phyloP scores from a whole-genome alignment of 2,797 vertebrate species.

The Morelia viridis region DNA sequence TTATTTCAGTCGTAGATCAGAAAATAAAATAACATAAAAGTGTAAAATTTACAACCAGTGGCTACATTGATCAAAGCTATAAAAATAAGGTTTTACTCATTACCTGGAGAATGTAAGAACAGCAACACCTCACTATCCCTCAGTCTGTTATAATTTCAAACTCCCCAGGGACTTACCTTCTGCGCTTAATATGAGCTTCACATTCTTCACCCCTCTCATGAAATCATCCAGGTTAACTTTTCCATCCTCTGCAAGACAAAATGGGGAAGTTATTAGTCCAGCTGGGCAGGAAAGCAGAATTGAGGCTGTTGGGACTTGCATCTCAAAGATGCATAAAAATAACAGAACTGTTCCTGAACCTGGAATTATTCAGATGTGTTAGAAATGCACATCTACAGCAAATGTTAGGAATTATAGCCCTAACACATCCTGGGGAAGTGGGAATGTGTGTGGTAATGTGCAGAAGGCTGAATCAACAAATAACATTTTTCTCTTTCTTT shows the following conservation, averaged over 20 bases:
- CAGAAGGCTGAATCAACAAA: background rate
- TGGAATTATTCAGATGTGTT: background rate
- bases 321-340: background rate
- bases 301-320: background rate
- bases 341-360: background rate
- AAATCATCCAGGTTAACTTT: conserved; percentile 31
- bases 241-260: conserved; percentile 35
- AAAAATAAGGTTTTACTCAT: background rate
- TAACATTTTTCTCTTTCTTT: background rate
- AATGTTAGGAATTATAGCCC: background rate
- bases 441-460: background rate
- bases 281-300: background rate
- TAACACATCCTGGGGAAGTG: background rate
- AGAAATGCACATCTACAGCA: background rate
- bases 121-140: background rate
- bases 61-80: background rate
- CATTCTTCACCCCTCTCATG: conserved; percentile 14
- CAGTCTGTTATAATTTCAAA: background rate
- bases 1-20: background rate
- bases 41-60: background rate
- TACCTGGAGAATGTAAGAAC: no score
- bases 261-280: background rate
- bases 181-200: background rate
- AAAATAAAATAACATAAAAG: background rate
- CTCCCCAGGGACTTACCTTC: conserved; percentile 21